A percentile compares a stretch with the other conserved stretches of the same genome.
phyloP scores from a whole-genome alignment of 2,797 vertebrate species.

The Propithecus deckenii region DNA sequence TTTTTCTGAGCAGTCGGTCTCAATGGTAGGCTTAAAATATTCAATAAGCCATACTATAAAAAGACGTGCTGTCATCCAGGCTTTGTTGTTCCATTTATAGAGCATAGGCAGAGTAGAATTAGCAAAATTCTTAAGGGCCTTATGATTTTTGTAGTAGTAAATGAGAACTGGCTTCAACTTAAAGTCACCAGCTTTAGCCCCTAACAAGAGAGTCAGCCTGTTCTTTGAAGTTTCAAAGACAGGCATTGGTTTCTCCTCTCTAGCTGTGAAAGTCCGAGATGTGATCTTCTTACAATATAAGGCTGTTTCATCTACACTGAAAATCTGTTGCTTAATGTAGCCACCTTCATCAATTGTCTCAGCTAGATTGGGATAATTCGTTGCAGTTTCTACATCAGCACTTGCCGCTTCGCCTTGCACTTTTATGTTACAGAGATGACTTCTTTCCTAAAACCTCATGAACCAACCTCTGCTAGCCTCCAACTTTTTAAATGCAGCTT shows the following conservation, averaged over 20 bases:
- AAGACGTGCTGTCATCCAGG: neutral
- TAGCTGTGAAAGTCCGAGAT: neutral
- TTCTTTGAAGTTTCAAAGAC: neutral
- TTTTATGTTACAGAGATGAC: neutral
- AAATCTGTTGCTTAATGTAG: neutral
- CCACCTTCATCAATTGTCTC: neutral
- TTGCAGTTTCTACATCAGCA: neutral
- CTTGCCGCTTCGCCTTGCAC: neutral
- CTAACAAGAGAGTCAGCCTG: neutral
- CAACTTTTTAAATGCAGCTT: neutral
- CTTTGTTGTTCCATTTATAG: neutral
- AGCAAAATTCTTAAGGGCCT: neutral
- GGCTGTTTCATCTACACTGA: neutral
- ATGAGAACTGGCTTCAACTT: neutral
- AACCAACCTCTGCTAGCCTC: neutral
- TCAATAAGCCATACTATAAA: neutral
- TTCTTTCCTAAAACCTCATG: neutral
- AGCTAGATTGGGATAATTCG: neutral
- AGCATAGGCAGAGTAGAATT: neutral
- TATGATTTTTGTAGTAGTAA: neutral
- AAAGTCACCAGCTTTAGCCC: neutral
- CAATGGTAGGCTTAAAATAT: neutral
- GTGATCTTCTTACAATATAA: neutral
- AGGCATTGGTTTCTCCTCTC: neutral
- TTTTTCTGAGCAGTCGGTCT: neutral